A percentile compares a stretch with the other conserved stretches of the same genome.
Conservation (phyloP, 2,888 invertebrate species). For the Eledone cirrhosa region DNA sequence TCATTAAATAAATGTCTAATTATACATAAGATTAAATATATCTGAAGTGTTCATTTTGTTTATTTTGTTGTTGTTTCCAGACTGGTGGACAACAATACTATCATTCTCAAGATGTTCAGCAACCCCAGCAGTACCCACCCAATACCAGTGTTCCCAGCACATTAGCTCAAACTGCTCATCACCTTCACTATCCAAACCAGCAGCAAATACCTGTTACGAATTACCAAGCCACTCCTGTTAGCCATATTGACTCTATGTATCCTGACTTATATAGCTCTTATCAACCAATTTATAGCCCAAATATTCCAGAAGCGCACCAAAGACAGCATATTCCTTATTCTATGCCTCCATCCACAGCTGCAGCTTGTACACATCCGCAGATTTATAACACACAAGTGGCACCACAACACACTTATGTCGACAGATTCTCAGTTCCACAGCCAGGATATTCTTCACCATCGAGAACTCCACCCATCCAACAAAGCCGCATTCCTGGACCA, state of each 20-base stretch:
- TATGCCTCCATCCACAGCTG: neutral
- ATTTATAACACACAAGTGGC: neutral
- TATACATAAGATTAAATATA: too few relatives aligned
- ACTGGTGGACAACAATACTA: conserved; percentile 10
- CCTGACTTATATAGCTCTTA: neutral
- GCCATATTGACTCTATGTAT: conserved; percentile 19
- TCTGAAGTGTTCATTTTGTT: too few relatives aligned
- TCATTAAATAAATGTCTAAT: too few relatives aligned
- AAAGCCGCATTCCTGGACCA: conserved; percentile 26
- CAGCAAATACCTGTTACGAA: neutral
- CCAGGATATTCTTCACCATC: conserved; percentile 27
- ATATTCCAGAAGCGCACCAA: neutral
- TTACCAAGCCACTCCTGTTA: neutral
- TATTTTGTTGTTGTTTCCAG: neutral
- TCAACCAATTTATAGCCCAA: neutral
- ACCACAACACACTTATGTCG: conserved; percentile 12
- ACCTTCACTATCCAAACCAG: conserved; percentile 13
- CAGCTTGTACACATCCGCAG: neutral
- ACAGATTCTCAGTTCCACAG: neutral
- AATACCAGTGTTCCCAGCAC: neutral
- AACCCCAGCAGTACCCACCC: neutral
- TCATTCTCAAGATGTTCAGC: neutral
- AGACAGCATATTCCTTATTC: neutral
- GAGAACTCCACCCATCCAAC: conserved; percentile 3
- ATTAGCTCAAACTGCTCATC: neutral